Conservation (phyloP, 2,797 vertebrate species). For the Danio jaintianensis region DNA sequence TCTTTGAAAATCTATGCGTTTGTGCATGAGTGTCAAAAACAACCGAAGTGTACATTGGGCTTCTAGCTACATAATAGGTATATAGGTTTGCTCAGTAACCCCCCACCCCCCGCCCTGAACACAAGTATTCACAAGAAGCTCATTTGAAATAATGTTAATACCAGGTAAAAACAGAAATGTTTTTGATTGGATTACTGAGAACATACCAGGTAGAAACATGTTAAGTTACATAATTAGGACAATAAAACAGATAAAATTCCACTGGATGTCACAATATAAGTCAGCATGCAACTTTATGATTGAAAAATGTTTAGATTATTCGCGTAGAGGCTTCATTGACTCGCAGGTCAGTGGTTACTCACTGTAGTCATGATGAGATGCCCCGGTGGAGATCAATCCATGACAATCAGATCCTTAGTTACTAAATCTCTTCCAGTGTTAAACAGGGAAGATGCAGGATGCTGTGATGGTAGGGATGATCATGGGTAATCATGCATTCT, state of each 20-base stretch:
- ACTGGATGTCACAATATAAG: background rate
- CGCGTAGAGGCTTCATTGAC: too few species aligned
- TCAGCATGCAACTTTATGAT: background rate
- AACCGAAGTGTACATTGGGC: too few species aligned
- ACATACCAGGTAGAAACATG: too few species aligned
- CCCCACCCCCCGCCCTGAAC: too few species aligned
- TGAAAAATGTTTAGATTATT: background rate
- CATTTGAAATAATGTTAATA: too few species aligned
- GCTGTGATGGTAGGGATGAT: constrained; percentile 11
- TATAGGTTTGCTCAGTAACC: too few species aligned
- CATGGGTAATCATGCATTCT: constrained; percentile 25
- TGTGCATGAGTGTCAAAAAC: too few species aligned
- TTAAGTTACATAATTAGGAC: background rate
- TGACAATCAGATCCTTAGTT: constrained; percentile 6
- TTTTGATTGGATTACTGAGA: too few species aligned
- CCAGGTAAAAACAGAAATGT: too few species aligned
- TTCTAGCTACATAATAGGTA: too few species aligned
- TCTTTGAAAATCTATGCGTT: too few species aligned
- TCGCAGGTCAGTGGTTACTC: constrained; percentile 32
- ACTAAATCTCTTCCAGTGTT: background rate
- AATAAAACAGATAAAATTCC: background rate
- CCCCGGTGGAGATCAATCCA: constrained; percentile 21
- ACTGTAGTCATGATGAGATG: constrained; percentile 45
- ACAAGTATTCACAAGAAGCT: too few species aligned
- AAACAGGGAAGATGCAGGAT: constrained; percentile 1